Evolutionary conservation across 2,113 vertebrate species (phyloP), one percentile per base, ranked within the genome.

Genomic region (Carassius gibelio): DNA sequence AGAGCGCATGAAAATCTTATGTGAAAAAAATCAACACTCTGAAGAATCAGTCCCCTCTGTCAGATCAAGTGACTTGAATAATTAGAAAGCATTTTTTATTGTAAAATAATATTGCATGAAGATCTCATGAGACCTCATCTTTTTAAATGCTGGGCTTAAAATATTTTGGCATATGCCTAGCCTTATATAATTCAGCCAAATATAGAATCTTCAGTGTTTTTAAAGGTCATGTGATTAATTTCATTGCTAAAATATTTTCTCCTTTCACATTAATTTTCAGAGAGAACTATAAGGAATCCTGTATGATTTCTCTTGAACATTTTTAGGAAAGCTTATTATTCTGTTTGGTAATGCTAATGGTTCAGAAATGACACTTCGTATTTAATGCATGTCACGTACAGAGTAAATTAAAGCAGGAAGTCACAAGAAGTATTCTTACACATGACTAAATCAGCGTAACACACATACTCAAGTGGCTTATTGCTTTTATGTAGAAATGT

Each of bases 21-120:
- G 79, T 72, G 82, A 84, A 86, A 78, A 78, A 82, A 86, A 82
- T 59, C 82, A 86, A 75, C 82, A 85, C 64, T 81, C 71, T 74
- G 64, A 82, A 52, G 36, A 75, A 74, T 81, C 55, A 15, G 55
- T 38, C 45, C 57, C 48, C 68, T 61, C 50, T 55, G 62, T 85
- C 86, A 87, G 80, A 81, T 87, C 23, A 75, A 79, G 81, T 85
- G 75, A 86, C 55, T 84, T 80, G 59, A 84, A 30, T 34, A 81
- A 38, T 48, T 48, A 83, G n/a, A 38, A 66, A 84, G 50, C 36
- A 5, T 83, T 77, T 59, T 83, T 83, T 86, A 69, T 62, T 42
- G 48, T 55, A 62, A 34, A 62, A 55, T 36, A 36, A 59, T 75
- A 75, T 88, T 79, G 82, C 66, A 68, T 75, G 34, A 80, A n/a